Base-by-base conservation (phyloP, 2,113 vertebrate species). In the Glaucomys volans region DNA sequence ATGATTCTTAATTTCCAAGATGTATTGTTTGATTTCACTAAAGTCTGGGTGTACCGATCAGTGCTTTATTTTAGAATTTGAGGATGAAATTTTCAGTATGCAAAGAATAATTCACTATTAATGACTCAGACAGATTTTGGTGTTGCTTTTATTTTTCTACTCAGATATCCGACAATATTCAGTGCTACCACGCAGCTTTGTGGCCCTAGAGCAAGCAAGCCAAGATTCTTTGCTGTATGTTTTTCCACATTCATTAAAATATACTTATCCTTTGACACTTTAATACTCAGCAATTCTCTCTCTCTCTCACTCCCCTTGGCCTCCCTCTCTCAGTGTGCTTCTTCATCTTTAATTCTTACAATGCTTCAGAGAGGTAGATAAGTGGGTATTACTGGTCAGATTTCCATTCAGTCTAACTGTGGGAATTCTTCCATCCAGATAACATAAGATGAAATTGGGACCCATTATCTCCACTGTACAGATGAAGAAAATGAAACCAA, bases 91-190 rank as follows among this genome's bases (percentile, higher is more conserved):
- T 71, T 95, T 90, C 44, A 95, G 66, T 26, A 44, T 84, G 24
- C 40, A 80, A 95, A 95, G 50, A 91, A 28, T 37, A 92, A 87
- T 83, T 94, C 30, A 59, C 17, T 95, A 83, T 75, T 59, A 67
- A 79, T 62, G 4, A 71, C 35, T 82, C 89, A 8, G 72, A 47
- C 4, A 42, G 30, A 16, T 35, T 83, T 83, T 62, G 28, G 74
- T 57, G 52, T 66, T 80, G 52, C 40, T 96, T 83, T 97, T 89
- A 50, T 76, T 95, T 96, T 83, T 92, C 57, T 87, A 17, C 64
- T 71, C 26, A 20, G 5, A 47, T 74, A 62, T 79, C 57, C 18
- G 30, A 42, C 2, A 22, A 22, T 66, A 59, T 67, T 74, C 44
- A 20, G 88, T 83, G 91, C 71, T 67, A 47, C 42, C 62, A 4